Percentiles rank a stretch among this genome's conserved stretches.
These are phyloP conservation scores for Progne subis DNA, from an alignment of 2,113 vertebrate genomes.

Conservation along the genomic window DNA sequence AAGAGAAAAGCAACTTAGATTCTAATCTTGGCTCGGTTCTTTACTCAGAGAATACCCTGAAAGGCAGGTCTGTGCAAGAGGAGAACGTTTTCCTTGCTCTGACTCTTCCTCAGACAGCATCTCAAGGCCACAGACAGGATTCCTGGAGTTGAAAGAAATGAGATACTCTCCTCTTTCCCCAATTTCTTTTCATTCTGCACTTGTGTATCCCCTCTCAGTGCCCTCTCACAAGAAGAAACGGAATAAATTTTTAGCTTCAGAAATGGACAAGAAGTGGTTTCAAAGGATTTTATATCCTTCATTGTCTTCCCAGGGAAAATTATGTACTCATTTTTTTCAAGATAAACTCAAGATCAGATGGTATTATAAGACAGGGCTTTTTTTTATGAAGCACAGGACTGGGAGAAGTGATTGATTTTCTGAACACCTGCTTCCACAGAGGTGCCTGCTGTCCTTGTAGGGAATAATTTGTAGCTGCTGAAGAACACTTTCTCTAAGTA, in stretches of 20 bases:
- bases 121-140: background rate
- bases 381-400: background rate
- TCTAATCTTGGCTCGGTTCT: background rate
- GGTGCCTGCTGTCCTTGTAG: background rate
- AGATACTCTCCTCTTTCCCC: background rate
- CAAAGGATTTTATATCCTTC: background rate
- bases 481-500: background rate
- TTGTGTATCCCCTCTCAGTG: background rate
- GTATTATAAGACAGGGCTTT: background rate
- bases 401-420: background rate
- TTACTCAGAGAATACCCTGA: background rate
- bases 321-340: background rate
- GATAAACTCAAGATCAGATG: background rate
- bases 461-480: background rate
- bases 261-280: background rate
- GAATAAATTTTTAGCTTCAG: background rate
- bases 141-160: background rate
- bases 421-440: background rate
- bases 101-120: background rate
- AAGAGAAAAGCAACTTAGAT: conserved; percentile 37
- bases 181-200: background rate
- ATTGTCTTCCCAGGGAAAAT: background rate
- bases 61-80: background rate
- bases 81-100: background rate
- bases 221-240: background rate